Base-by-base conservation (phyloP, 2,113 vertebrate species). In the Grallaria varia region DNA sequence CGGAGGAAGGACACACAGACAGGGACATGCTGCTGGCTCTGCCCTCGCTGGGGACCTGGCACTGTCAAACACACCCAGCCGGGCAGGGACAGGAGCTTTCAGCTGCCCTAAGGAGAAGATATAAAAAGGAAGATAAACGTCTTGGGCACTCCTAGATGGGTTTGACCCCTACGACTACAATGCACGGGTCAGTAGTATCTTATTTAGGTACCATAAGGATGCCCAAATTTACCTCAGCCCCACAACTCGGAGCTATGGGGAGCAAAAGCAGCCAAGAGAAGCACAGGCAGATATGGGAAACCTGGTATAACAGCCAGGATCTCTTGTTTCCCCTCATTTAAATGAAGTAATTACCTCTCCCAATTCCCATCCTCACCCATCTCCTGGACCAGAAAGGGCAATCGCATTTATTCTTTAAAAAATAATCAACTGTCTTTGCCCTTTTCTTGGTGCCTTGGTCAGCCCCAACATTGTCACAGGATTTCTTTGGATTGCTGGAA, bases 131-230 rank as follows among this genome's bases (percentile, higher is more conserved):
- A 22, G 8, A 31, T 63, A 42, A 82, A 5, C n/a, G 15, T 40
- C 66, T 39, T 50, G 52, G 52, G 35, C 25, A 76, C 1, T 4
- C 39, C 52, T 23, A 53, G 56, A 14, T 44, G 30, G 23, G 30
- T 62, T 72, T 71, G 60, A 50, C 10, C 12, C 8, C 52, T 19
- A 1, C 6, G 37, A 82, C 44, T 25, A 15, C 42, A 23, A 4
- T 4, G 10, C 0, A 0, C 25, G 13, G 2, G 2, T 68, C 53
- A 30, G 3, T 4, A 24, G 33, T 23, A 47, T 21, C 9, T 0
- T 27, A 22, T 47, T 68, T 40, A 53, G 42, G 11, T 24, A 63
- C 5, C 6, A 2, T n/a, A 50, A 83, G 1, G 58, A 39, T 50
- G 42, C 31, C 19, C 42, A 44, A 2, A 58, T 62, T 77, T 74